These are phyloP conservation scores for Glossophaga mutica DNA, from an alignment of 2,797 vertebrate genomes.

Conservation along the genomic window DNA sequence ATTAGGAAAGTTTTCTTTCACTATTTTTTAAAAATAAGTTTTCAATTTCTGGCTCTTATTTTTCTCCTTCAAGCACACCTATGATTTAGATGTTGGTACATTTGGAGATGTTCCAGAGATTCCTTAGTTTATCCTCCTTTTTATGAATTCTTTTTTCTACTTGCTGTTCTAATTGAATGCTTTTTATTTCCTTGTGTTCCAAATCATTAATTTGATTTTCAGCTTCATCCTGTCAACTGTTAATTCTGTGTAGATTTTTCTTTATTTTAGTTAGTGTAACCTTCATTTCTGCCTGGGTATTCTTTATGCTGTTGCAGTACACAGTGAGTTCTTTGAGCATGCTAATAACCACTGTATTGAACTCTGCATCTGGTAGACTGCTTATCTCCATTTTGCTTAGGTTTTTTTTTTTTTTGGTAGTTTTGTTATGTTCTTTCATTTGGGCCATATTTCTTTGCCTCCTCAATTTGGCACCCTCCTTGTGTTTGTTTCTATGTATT, in stretches of 20 bases:
- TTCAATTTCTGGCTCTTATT: too few relatives aligned
- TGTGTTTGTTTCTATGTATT: not conserved
- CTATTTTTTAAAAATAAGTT: too few relatives aligned
- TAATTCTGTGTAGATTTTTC: not conserved
- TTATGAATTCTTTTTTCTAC: too few relatives aligned
- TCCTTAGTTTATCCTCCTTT: too few relatives aligned
- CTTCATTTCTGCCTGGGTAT: not conserved
- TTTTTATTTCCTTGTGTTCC: not conserved
- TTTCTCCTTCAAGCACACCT: too few relatives aligned
- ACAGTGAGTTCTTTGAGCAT: not conserved
- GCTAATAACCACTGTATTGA: not conserved
- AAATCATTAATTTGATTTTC: not conserved
- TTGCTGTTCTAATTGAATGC: not conserved
- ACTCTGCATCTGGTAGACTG: not conserved
- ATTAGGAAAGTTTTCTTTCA: too few relatives aligned
- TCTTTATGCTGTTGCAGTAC: not conserved
- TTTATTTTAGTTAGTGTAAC: not conserved
- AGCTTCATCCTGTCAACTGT: not conserved
- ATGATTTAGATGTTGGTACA: too few relatives aligned
- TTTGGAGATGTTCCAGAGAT: too few relatives aligned
- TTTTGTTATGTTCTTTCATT: not conserved
- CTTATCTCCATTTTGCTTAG: not conserved
- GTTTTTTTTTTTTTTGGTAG: not conserved
- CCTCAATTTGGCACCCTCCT: not conserved
- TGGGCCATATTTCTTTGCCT: not conserved